Percentiles rank a stretch among this genome's conserved stretches.
These are phyloP conservation scores for Philaethria dido DNA, from an alignment of 2,888 invertebrate species.

Conservation along the genomic window DNA sequence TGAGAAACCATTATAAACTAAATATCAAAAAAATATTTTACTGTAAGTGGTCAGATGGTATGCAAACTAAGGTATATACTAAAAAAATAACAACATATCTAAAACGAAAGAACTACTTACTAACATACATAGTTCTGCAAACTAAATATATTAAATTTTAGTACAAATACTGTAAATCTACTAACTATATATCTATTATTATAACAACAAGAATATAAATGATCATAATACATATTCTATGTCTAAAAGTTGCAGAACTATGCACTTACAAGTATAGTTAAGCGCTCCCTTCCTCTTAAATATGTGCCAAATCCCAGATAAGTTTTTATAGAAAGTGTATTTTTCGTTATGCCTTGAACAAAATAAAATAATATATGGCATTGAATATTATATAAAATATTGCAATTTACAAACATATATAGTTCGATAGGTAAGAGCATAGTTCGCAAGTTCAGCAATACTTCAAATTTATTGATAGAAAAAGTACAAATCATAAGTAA, in stretches of 20 bases:
- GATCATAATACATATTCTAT: constrained; percentile 17
- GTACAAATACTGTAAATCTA: constrained; percentile 2
- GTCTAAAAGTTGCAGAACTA: constrained; percentile 73
- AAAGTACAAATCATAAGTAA: no score
- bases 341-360: constrained; percentile 65
- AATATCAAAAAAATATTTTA: no score
- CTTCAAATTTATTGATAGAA: neutral
- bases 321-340: constrained; percentile 76
- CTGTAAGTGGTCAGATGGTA: no score
- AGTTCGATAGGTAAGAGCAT: constrained; percentile 66
- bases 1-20: no score
- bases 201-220: constrained; percentile 4
- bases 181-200: constrained; percentile 25
- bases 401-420: neutral
- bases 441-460: constrained; percentile 57
- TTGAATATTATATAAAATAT: neutral
- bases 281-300: constrained; percentile 68
- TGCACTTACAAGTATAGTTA: constrained; percentile 73
- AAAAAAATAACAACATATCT: neutral
- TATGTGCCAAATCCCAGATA: constrained; percentile 77
- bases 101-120: constrained; percentile 13
- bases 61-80: neutral
- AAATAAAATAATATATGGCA: constrained; percentile 40
- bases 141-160: constrained; percentile 9
- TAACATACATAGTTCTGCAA: constrained; percentile 49